Conservation (phyloP, 1,140 invertebrate genomes). For the Saccostrea cuccullata region DNA sequence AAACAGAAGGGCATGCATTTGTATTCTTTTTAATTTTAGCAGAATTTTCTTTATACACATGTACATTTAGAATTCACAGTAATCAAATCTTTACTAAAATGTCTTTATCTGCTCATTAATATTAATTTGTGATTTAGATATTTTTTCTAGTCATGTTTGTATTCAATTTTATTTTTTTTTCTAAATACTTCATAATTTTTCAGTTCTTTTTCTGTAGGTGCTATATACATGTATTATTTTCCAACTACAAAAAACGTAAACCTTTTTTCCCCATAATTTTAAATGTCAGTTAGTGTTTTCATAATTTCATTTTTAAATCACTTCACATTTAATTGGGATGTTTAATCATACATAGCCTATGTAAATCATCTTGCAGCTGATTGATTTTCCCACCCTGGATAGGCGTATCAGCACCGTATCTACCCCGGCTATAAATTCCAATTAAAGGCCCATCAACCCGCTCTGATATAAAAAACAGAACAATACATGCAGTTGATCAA, state of each 20-base stretch:
- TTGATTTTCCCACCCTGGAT: neutral
- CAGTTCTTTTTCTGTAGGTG: neutral
- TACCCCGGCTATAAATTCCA: neutral
- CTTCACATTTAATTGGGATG: neutral
- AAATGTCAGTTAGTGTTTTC: neutral
- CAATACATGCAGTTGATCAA: neutral
- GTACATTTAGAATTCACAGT: neutral
- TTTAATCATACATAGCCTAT: neutral
- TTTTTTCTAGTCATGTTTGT: conserved; percentile 9
- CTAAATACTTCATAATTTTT: neutral
- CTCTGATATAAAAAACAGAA: neutral
- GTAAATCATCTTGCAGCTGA: neutral
- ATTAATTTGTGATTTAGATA: conserved; percentile 1
- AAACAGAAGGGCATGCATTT: no score
- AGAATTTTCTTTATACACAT: neutral
- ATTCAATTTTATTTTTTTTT: neutral
- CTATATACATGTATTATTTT: neutral
- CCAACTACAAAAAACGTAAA: neutral
- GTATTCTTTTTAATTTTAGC: no score
- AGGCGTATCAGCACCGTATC: neutral
- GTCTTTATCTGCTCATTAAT: neutral
- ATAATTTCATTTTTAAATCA: neutral
- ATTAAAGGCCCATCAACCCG: conserved; percentile 7
- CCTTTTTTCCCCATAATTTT: neutral
- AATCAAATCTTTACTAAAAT: neutral